These are phyloP conservation scores for Drosophila pallidifrons DNA, from an alignment of 1,140 invertebrate genomes.

Conservation along the genomic window DNA sequence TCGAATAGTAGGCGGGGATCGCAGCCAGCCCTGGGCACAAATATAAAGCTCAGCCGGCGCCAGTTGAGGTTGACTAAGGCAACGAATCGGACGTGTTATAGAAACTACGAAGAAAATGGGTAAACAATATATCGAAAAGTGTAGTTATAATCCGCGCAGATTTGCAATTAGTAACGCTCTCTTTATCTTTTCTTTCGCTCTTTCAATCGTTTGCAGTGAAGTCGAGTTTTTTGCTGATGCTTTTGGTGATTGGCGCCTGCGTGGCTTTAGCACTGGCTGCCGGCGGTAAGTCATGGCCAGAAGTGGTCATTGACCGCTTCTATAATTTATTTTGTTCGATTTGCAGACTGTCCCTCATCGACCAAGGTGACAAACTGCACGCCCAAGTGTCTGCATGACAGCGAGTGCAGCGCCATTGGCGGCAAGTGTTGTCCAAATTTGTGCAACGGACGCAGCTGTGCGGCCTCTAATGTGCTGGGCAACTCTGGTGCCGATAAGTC, in stretches of 20 bases:
- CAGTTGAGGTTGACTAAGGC: conserved; percentile 61
- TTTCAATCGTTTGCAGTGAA: conserved; percentile 6
- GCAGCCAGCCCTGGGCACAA: conserved; percentile 7
- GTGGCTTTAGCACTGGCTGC: conserved; percentile 58
- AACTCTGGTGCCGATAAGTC: conserved; percentile 65
- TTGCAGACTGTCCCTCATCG: conserved; percentile 87
- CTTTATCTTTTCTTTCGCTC: background rate
- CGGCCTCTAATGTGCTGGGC: conserved; percentile 84
- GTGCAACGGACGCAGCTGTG: conserved; percentile 89
- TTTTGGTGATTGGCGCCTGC: conserved; percentile 49
- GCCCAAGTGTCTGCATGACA: conserved; percentile 88
- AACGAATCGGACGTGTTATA: conserved; percentile 68
- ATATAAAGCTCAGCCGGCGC: conserved; percentile 66
- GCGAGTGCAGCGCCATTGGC: conserved; percentile 87
- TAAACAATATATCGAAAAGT: conserved; percentile 31
- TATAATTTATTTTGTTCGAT: background rate
- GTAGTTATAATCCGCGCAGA: background rate
- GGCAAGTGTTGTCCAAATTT: conserved; percentile 89
- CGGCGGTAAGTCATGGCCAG: conserved; percentile 61
- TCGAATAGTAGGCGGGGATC: conserved; percentile 51
- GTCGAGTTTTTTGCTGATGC: conserved; percentile 20
- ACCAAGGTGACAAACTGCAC: conserved; percentile 88
- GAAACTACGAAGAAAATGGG: conserved; percentile 60
- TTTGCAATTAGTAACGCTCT: background rate
- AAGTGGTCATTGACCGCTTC: conserved; percentile 14